Evolutionary conservation across 2,888 invertebrate species (phyloP), one percentile per base, ranked within the genome.

Genomic region (Protodeltote pygarga): DNA sequence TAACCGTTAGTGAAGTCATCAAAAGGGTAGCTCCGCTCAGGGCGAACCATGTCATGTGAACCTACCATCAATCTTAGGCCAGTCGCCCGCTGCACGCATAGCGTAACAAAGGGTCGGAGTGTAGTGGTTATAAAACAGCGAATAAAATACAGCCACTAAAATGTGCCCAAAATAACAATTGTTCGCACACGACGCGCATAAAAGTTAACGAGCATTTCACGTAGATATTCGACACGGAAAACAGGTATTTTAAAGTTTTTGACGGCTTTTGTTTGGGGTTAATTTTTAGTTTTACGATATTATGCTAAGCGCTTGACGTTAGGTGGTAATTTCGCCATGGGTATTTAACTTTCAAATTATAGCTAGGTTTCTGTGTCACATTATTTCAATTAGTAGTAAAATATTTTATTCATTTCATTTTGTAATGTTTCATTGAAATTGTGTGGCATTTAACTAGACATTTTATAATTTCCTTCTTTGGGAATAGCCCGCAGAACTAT

Each of bases 1-100:
- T 89, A 86, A 87, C 84, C 76, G 87, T 87, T 89, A 90, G 89
- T 89, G 85, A 88, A 91, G 89, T 89, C 88, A 86, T 91, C 90
- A 89, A 85, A 88, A 88, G 89, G 89, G 88, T 85, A 83, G 76
- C 81, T 82, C 83, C 71, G 81, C 76, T 82, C 80, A 81, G 84
- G 85, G 83, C 80, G 81, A 80, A 81, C 82, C 77, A 79, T 89
- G 88, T 86, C 90, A 89, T 90, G 89, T 88, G 87, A 89, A 89
- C 85, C 86, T 77, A 75, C 86, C 85, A 90, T 90, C 88, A 89
- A 90, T 90, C 90, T 90, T 84, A 69, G 75, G 75, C 69, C 72
- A 77, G 74, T 72, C 75, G 75, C 77, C 75, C 65, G 71, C 66
- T 72, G 73, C 85, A 85, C 85, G 87, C 85, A 85, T 80, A 78